Conservation (phyloP, 2,113 vertebrate genomes). For the Odocoileus virginianus region DNA sequence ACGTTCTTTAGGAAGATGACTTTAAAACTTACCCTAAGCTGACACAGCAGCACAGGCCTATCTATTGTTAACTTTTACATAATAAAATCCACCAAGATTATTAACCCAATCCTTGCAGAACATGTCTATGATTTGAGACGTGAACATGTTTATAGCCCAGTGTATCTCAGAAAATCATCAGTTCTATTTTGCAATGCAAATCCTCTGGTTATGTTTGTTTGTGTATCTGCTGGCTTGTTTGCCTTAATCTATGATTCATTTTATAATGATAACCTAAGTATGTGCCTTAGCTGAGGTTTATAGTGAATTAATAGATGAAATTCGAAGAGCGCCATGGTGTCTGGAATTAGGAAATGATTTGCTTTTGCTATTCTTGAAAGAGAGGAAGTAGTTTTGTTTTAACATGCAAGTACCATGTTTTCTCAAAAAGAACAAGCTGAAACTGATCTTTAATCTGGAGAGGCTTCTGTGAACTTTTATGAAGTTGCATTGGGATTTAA, state of each 20-base stretch:
- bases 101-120: conserved; percentile 8
- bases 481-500: conserved; percentile 6
- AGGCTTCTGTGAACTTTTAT: neutral
- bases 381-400: conserved; percentile 34
- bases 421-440: neutral
- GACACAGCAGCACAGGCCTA: conserved; percentile 32
- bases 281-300: conserved; percentile 38
- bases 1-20: conserved; percentile 5
- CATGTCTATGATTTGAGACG: neutral
- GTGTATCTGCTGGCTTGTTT: neutral
- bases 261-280: conserved; percentile 13
- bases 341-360: conserved; percentile 42
- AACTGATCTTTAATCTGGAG: neutral
- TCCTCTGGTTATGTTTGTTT: neutral
- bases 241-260: conserved; percentile 40
- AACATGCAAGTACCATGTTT: neutral
- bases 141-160: neutral
- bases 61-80: conserved; percentile 57
- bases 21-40: conserved; percentile 15
- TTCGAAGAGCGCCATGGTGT: conserved; percentile 47
- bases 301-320: conserved; percentile 49
- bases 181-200: conserved; percentile 4
- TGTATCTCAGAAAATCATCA: conserved; percentile 27
- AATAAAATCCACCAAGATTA: conserved; percentile 46
- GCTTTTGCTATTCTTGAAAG: conserved; percentile 30